Evolutionary conservation across 2,888 invertebrate species (phyloP), one percentile per base, ranked within the genome.

Genomic region (Scrobipalpa atriplicella): DNA sequence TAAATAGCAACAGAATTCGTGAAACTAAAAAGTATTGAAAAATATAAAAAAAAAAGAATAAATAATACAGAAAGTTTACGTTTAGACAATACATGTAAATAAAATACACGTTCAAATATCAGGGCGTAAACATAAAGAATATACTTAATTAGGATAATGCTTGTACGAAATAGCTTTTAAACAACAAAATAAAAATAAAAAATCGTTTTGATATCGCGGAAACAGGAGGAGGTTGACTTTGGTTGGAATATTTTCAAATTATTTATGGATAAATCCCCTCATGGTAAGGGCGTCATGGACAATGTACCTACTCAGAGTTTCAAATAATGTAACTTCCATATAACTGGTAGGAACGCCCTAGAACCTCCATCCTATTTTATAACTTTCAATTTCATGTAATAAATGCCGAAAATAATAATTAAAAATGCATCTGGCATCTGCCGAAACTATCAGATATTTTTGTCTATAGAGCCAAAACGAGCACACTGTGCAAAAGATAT

Each of bases 211-310:
- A 79, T 83, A 78, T 78, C 83, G 85, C 83, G 89, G 86, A 87
- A 91, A 92, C 92, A 92, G 92, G 92, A 89, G 92, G 92, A 92
- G 92, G 92, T 90, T 81, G 81, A 83, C 82, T 82, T n/a, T 84
- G 74, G 78, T 79, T 77, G 72, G 80, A 81, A 82, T 79, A 80
- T 76, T 79, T 77, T 78, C 68, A 70, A 79, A 76, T 76, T 76
- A 68, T 69, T 71, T 70, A 69, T 70, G 66, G 38, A 75, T 79
- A 75, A 85, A 87, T 90, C 89, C 90, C 87, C 89, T 90, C 90
- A 89, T 90, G 89, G 89, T 89, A 39, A 61, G 64, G 64, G 64
- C 52, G 16, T 0, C 52, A 16, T 64, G 52, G 16, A 43, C 13
- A 41, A 41, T 21, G 13, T 21, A 56, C 19, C 54, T 56, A 56